Evolutionary conservation across 2,888 invertebrate genomes (phyloP).

Genomic region (Orthosia cruda): DNA sequence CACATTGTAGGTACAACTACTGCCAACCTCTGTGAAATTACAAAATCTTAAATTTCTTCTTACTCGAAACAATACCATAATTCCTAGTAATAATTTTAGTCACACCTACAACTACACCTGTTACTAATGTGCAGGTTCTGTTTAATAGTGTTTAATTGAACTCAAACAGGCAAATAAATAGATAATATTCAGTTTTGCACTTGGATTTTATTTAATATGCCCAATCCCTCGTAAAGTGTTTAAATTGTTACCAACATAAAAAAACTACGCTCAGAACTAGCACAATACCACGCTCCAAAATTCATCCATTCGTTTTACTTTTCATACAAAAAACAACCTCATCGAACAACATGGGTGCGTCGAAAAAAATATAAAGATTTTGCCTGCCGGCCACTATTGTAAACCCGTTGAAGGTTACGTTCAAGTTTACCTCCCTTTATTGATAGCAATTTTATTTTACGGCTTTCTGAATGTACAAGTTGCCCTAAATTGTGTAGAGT

Average conservation of each 20-base stretch:
- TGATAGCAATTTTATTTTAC: not conserved
- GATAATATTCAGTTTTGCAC: not conserved
- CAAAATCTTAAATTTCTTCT: not conserved
- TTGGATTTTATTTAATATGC: conserved; percentile 10
- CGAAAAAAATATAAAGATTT: conserved; percentile 3
- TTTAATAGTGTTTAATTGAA: not conserved
- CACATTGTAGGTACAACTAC: not conserved
- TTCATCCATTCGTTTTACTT: too few species aligned
- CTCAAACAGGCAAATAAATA: not conserved
- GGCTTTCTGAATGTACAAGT: conserved; percentile 14
- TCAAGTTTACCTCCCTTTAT: too few species aligned
- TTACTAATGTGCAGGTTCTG: too few species aligned
- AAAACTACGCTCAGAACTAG: too few species aligned
- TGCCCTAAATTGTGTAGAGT: not conserved
- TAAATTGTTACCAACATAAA: too few species aligned
- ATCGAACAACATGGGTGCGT: not conserved
- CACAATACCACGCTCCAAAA: too few species aligned
- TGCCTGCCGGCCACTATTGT: conserved; percentile 45
- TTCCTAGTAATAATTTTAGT: not conserved
- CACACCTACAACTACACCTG: not conserved
- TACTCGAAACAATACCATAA: not conserved
- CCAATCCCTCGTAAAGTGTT: conserved; percentile 34
- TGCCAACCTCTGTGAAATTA: not conserved
- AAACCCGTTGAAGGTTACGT: conserved; percentile 68
- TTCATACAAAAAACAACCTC: too few species aligned